Conservation (phyloP, 2,797 vertebrate genomes). For the Nannoperca australis region DNA sequence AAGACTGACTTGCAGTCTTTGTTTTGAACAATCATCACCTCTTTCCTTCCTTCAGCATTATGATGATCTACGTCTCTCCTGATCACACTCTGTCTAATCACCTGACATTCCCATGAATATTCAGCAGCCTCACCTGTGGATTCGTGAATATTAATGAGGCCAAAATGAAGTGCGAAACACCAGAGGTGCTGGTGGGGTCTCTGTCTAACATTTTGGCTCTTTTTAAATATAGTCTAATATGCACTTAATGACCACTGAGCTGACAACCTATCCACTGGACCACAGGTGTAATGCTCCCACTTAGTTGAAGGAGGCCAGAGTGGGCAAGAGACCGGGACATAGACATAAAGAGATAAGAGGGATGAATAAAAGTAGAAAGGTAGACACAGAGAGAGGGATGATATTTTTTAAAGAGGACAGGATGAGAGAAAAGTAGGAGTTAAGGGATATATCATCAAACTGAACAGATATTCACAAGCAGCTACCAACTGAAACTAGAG, state of each 20-base stretch:
- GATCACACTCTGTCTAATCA: slow-evolving; percentile 70
- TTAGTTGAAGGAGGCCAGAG: slow-evolving; percentile 39
- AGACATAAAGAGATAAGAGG: slow-evolving; percentile 36
- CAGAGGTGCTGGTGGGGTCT: slow-evolving; percentile 48
- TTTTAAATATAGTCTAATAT: slow-evolving; percentile 59
- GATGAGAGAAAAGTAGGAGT: slow-evolving; percentile 45
- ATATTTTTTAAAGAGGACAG: slow-evolving; percentile 31
- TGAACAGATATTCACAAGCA: slow-evolving; percentile 53
- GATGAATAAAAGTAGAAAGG: slow-evolving; percentile 29
- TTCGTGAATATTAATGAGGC: slow-evolving; percentile 75
- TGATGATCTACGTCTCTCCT: slow-evolving; percentile 48
- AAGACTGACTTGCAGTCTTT: slow-evolving; percentile 24
- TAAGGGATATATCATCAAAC: slow-evolving; percentile 49
- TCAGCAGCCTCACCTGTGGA: slow-evolving; percentile 67
- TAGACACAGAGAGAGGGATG: slow-evolving; percentile 9
- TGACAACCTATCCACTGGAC: slow-evolving; percentile 57
- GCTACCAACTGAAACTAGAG: slow-evolving; percentile 16
- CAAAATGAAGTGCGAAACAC: slow-evolving; percentile 58
- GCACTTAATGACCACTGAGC: slow-evolving; percentile 57
- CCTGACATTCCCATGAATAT: slow-evolving; percentile 70
- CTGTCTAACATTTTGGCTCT: slow-evolving; percentile 46
- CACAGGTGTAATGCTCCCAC: slow-evolving; percentile 45
- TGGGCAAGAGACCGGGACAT: slow-evolving; percentile 7
- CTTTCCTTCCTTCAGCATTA: slow-evolving; percentile 13
- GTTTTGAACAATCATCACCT: slow-evolving; percentile 46